Conservation (phyloP, 2,888 invertebrate genomes). For the Ochlodes sylvanus region DNA sequence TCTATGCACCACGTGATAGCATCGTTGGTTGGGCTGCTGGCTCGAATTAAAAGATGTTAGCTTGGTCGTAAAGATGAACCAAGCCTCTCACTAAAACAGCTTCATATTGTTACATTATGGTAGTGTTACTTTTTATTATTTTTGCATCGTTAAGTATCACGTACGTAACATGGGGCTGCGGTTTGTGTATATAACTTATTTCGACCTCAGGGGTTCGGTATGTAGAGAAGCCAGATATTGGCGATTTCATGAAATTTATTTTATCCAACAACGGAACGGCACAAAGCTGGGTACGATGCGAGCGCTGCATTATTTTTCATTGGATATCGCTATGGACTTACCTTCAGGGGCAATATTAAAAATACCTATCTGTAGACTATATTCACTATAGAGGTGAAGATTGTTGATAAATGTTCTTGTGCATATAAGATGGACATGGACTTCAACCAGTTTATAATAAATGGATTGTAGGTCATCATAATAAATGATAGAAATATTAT, state of each 20-base stretch:
- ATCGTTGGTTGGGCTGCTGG: too few species aligned
- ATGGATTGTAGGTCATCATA: too few species aligned
- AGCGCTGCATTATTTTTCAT: conserved; percentile 62
- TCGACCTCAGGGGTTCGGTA: conserved; percentile 1
- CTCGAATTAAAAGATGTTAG: too few species aligned
- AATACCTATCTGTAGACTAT: conserved; percentile 44
- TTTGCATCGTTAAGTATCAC: too few species aligned
- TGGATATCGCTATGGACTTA: conserved; percentile 57
- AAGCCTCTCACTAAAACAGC: too few species aligned
- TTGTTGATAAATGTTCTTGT: not conserved
- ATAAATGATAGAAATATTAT: too few species aligned
- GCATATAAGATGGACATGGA: not conserved
- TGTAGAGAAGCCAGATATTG: conserved; percentile 46
- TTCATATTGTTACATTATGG: too few species aligned
- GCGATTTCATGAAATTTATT: conserved; percentile 55
- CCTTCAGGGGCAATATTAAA: conserved; percentile 55
- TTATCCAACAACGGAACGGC: conserved; percentile 45
- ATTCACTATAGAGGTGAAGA: not conserved
- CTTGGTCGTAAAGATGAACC: too few species aligned
- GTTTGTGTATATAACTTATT: not conserved
- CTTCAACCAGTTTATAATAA: too few species aligned
- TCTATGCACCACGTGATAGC: too few species aligned
- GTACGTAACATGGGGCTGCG: too few species aligned
- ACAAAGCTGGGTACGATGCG: conserved; percentile 46
- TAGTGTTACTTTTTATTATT: too few species aligned